Evolutionary conservation across 2,113 vertebrate species (phyloP), one percentile per base, ranked within the genome.

Genomic region (Atractosteus spatula): DNA sequence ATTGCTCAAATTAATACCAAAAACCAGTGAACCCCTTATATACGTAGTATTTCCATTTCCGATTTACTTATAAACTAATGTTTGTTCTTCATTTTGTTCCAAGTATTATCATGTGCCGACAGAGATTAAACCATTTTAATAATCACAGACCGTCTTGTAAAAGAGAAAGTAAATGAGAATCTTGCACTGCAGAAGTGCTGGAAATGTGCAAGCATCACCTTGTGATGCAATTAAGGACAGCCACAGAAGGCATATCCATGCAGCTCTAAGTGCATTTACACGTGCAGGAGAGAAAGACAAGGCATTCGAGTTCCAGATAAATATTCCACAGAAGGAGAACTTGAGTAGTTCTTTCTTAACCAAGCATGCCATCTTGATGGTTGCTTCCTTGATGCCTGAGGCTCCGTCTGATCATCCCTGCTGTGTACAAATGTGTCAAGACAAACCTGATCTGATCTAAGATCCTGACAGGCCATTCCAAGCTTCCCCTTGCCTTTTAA

Each of bases 361-460:
- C 68, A 13, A 45, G 43, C 43, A 54, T 68, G 54, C 54, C 54
- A 42, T 69, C 51, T 69, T 57, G 68, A 13, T 11, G 17, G 17
- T 56, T 29, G 56, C 55, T 45, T 59, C 11, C 42, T 61, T 44
- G 41, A 55, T 3, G 69, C 69, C 56, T 7, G 13, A 16, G 41
- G 69, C 55, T 41, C 17, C 6, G 55, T 56, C 68, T 57, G 12
- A 57, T 44, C 69, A 70, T 61, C 55, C 69, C 69, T 61, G 13
- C 29, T 41, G 44, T 16, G 51, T 69, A 41, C 29, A 61, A 42
- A 61, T 62, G 56, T 61, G 56, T 5, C 69, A 62, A 11, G 56
- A 70, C 69, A 69, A 69, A 69, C 68, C 51, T 62, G 69, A 61
- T 70, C 55, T 70, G 56, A 70, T 70, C 69, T 12, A 4, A 70